Evolutionary conservation across 1,140 invertebrate species (phyloP).

Genomic region (Babylonia areolata): DNA sequence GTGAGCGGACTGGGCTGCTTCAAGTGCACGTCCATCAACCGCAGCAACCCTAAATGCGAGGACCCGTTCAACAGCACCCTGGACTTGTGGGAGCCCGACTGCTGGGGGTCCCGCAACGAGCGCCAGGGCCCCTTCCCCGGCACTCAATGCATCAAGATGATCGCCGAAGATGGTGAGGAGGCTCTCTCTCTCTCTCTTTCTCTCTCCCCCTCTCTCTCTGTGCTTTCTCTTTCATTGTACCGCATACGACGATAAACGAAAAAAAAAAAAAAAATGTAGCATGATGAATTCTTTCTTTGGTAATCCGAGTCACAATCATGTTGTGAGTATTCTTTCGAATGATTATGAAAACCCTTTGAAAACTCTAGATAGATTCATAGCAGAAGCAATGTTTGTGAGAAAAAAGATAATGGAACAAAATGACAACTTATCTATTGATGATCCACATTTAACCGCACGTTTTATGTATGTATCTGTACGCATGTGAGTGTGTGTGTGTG

Average conservation of each 20-base stretch:
- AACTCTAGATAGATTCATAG: background rate
- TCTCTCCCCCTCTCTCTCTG: background rate
- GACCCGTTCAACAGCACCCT: slow-evolving; percentile 91
- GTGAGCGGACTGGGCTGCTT: slow-evolving; percentile 90
- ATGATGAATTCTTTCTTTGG: too few species aligned
- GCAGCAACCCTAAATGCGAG: slow-evolving; percentile 90
- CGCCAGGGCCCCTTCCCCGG: slow-evolving; percentile 96
- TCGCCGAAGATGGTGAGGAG: slow-evolving; percentile 64
- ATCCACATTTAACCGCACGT: too few species aligned
- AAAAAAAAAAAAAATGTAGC: too few species aligned
- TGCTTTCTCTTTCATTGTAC: too few species aligned
- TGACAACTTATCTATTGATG: too few species aligned
- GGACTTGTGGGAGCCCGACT: slow-evolving; percentile 79
- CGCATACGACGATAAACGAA: too few species aligned
- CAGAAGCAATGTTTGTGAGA: background rate
- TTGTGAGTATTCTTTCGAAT: too few species aligned
- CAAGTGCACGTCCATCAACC: slow-evolving; percentile 95
- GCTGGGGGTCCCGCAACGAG: slow-evolving; percentile 93
- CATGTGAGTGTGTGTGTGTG: too few species aligned
- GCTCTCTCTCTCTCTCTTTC: too few species aligned
- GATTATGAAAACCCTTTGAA: background rate
- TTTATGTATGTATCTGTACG: too few species aligned
- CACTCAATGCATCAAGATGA: slow-evolving; percentile 93
- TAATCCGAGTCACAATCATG: too few species aligned
- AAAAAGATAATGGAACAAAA: too few species aligned